Evolutionary conservation across 2,797 vertebrate genomes (phyloP), one percentile per base, ranked within the genome.

Genomic region (Enteromius mattozi): DNA sequence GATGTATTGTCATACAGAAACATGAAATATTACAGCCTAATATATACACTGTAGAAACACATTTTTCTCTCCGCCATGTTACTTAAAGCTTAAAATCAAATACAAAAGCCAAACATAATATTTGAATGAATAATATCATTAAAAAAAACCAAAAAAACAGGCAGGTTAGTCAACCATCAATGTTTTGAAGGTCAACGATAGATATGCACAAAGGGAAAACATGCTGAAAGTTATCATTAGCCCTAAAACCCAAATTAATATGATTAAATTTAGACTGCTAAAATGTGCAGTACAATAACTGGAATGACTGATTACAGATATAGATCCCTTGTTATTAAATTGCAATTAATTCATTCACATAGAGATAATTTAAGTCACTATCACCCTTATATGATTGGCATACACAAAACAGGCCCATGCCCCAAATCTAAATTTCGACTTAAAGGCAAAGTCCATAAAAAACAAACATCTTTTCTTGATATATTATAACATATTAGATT

Each of bases 1-100:
- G 75, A 82, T 82, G 86, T 85, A 65, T 59, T 79, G 81, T 87
- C 81, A 69, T 85, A 75, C 33, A 70, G 45, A 86, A 81, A 86
- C 35, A 84, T 88, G 68, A 86, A 85, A 88, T 82, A 87, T 78
- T 69, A 86, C 86, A 81, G 78, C 61, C 79, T 88, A 88, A 78
- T 90, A 90, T 90, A 84, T 90, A 91, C 90, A 90, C 70, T 47
- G 51, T 70, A 81, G 85, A 69, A 66, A 86, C 69, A 82, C 78
- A 75, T 85, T 80, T 81, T 24, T 85, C 68, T 27, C 71, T 83
- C 74, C 13, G 1, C 72, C 27, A 27, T 45, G 78, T 70, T 82
- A 78, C 85, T 61, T 88, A 88, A 89, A 90, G 88, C 89, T 81
- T 82, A 35, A 85, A 89, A 88, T 61, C 76, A 81, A 86, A 86